Percentiles rank a stretch among this genome's conserved stretches.
These are phyloP conservation scores for Nymphalis c-album DNA, from an alignment of 2,888 invertebrate species.

Conservation along the genomic window DNA sequence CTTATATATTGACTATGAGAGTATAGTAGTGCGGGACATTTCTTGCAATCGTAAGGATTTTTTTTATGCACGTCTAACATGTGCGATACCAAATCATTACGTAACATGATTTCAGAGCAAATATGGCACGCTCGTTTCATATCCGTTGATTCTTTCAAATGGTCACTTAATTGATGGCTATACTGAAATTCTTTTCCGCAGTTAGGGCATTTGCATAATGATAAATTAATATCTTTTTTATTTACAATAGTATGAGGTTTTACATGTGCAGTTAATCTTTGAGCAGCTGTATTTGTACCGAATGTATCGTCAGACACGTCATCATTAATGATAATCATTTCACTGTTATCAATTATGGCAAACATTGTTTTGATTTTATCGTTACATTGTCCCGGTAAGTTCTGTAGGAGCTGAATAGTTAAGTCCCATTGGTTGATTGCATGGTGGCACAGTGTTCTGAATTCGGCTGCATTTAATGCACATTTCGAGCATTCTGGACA, in stretches of 20 bases:
- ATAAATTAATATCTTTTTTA: background rate
- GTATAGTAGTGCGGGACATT: constrained; percentile 59
- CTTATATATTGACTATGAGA: constrained; percentile 44
- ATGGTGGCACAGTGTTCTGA: constrained; percentile 56
- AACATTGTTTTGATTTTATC: constrained; percentile 42
- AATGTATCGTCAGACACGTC: constrained; percentile 17
- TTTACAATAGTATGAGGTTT: constrained; percentile 6
- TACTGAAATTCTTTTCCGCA: constrained; percentile 61
- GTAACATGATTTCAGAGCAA: constrained; percentile 61
- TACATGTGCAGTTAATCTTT: constrained; percentile 23
- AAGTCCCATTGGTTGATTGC: constrained; percentile 55
- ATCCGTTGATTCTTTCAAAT: constrained; percentile 64
- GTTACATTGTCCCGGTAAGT: constrained; percentile 43
- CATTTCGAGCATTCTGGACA: constrained; percentile 59
- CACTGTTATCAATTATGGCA: constrained; percentile 49
- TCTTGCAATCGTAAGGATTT: constrained; percentile 56
- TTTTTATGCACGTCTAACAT: constrained; percentile 48
- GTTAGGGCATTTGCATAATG: constrained; percentile 53
- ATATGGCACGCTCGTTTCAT: constrained; percentile 61
- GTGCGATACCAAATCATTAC: constrained; percentile 58
- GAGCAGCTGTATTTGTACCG: constrained; percentile 25
- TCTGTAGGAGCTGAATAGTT: constrained; percentile 50
- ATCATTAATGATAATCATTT: constrained; percentile 49
- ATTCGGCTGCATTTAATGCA: constrained; percentile 58
- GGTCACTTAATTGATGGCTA: constrained; percentile 55